Conservation (phyloP, 2,797 vertebrate species). For the Clarias platycephalus region DNA sequence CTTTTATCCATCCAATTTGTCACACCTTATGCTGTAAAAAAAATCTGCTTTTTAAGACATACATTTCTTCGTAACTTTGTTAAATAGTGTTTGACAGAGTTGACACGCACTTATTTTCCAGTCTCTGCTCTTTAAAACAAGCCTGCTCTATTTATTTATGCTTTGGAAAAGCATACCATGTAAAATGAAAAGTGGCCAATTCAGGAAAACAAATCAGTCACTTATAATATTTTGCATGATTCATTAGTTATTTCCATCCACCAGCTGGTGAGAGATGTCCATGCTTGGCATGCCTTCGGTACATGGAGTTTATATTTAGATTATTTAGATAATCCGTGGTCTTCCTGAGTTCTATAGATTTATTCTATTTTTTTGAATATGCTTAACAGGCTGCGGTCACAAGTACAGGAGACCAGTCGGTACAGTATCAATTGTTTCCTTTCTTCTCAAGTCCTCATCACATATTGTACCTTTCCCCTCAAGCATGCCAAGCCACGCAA, state of each 20-base stretch:
- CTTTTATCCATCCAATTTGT: constrained; percentile 1
- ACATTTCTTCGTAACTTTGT: constrained; percentile 28
- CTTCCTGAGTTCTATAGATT: constrained; percentile 78
- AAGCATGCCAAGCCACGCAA: constrained; percentile 79
- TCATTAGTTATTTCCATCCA: constrained; percentile 40
- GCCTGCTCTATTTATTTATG: neutral
- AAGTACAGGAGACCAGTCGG: constrained; percentile 87
- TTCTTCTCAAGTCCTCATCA: constrained; percentile 79
- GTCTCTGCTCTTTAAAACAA: constrained; percentile 30
- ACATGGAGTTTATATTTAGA: constrained; percentile 65
- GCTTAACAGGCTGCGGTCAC: constrained; percentile 87
- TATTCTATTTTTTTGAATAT: constrained; percentile 85
- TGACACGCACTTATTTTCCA: constrained; percentile 25
- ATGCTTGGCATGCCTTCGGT: constrained; percentile 61
- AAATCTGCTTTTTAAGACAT: constrained; percentile 17
- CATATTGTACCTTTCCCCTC: constrained; percentile 70
- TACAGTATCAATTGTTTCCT: constrained; percentile 82
- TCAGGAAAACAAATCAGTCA: constrained; percentile 23
- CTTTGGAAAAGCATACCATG: constrained; percentile 26
- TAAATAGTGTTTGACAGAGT: constrained; percentile 24
- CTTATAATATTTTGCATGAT: constrained; percentile 56
- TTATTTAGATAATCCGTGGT: constrained; percentile 73
- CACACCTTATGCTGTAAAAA: constrained; percentile 9
- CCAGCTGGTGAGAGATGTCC: constrained; percentile 40
- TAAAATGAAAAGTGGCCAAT: constrained; percentile 35